Base-by-base conservation (phyloP, 2,797 vertebrate genomes). In the Channa striata region DNA sequence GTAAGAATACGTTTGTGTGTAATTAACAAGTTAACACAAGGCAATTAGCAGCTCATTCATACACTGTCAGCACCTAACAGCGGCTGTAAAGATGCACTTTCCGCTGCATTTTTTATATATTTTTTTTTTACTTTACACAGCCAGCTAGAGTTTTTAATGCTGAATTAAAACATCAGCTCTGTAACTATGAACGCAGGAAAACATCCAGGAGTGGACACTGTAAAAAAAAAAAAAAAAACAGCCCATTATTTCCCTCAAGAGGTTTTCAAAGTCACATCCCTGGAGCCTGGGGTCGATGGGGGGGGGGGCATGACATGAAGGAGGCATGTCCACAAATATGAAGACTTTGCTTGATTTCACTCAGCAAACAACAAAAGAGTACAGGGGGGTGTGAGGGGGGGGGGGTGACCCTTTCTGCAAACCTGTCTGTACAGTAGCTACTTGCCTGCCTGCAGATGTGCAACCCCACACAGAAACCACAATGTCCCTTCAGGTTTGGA, bases 1-100 rank as follows among this genome's bases (percentile, higher is more conserved):
- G 73, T 72, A 80, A 80, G 67, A 82, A 72, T 68, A 84, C 60
- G 11, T 83, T 79, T 39, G 61, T 44, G 76, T 80, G 78, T 82
- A 86, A 90, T 89, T 89, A 90, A 87, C 83, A 88, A 85, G 76
- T 87, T 82, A 82, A 78, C 77, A 76, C 72, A n/a, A 74, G 47
- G 74, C 86, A 86, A 86, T 89, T 82, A 88, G 81, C 75, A 33
- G 70, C 78, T 85, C 75, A 53, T 82, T 85, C 67, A 62, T 63
- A 64, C 40, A 50, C 52, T 51, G 65, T n/a, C 42, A 17, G 34
- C 53, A 50, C 43, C 69, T 11, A 68, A 17, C 40, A 14, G 64
- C 21, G 56, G 75, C 75, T 79, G 76, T 56, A 53, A 75, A 20
- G 33, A 77, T 52, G 58, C 56, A 44, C 59, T 76, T 72, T 33